These are phyloP conservation scores for Reinhardtius hippoglossoides DNA, from an alignment of 2,113 vertebrate species.

Conservation along the genomic window DNA sequence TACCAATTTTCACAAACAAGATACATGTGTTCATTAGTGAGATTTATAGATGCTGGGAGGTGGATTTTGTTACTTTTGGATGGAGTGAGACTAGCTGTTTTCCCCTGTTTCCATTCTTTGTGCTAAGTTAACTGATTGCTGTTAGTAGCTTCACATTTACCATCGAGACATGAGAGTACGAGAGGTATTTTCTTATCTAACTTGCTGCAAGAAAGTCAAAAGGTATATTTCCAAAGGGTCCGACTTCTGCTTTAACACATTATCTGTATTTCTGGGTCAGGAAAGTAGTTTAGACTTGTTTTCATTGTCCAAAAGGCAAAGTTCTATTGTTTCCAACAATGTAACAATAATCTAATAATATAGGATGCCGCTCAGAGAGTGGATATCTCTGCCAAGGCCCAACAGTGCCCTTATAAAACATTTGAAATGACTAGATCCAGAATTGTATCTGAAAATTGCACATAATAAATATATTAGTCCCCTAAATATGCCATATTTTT, in stretches of 20 bases:
- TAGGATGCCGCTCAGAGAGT: neutral
- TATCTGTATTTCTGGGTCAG: neutral
- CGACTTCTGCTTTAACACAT: neutral
- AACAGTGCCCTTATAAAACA: too few relatives aligned
- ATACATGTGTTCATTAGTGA: neutral
- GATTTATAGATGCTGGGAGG: neutral
- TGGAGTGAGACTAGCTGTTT: neutral
- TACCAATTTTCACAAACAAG: neutral
- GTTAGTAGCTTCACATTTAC: neutral
- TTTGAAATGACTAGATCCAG: too few relatives aligned
- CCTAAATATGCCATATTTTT: too few relatives aligned
- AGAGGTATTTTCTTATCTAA: conserved; percentile 1
- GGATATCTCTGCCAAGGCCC: too few relatives aligned
- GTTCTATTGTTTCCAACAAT: neutral
- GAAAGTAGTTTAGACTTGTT: neutral
- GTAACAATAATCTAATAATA: neutral
- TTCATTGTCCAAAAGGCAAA: neutral
- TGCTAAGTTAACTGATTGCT: neutral
- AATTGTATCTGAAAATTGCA: too few relatives aligned
- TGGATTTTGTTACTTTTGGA: neutral
- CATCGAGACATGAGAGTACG: neutral
- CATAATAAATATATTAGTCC: too few relatives aligned
- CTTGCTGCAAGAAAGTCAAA: neutral
- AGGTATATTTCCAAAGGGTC: neutral
- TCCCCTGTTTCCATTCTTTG: neutral